Conservation (phyloP, 1,140 invertebrate genomes). For the Drosophila kurseongensis region DNA sequence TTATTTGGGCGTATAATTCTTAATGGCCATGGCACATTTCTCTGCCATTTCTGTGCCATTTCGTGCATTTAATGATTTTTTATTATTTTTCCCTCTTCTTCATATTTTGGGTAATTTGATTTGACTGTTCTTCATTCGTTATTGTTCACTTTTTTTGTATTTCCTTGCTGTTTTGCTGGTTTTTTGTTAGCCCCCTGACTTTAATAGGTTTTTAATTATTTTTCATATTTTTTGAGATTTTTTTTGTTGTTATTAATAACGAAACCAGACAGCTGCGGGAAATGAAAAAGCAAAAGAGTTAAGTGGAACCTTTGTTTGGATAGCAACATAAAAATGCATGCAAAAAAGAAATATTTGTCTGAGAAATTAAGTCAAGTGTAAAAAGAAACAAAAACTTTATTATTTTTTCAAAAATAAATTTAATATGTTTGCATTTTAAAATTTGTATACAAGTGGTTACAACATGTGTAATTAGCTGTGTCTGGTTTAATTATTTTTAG, state of each 20-base stretch:
- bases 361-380: constrained; percentile 23
- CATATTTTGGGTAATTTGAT: constrained; percentile 79
- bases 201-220: constrained; percentile 76
- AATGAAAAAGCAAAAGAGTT: constrained; percentile 47
- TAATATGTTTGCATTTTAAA: too few relatives aligned
- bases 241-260: constrained; percentile 35
- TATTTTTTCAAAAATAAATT: constrained; percentile 5
- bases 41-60: constrained; percentile 80
- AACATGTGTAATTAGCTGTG: constrained; percentile 6
- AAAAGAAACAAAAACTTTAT: background rate
- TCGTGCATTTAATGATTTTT: constrained; percentile 83
- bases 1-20: constrained; percentile 66
- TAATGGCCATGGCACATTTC: constrained; percentile 80
- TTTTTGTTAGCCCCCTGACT: constrained; percentile 58
- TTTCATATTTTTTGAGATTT: constrained; percentile 53
- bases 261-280: constrained; percentile 49
- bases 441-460: background rate
- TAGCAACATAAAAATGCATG: constrained; percentile 38
- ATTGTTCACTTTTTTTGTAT: constrained; percentile 63
- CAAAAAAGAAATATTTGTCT: constrained; percentile 26
- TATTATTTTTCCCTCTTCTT: constrained; percentile 56
- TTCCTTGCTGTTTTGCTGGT: constrained; percentile 3
- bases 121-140: constrained; percentile 75
- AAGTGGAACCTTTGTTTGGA: constrained; percentile 47
- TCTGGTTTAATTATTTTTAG: constrained; percentile 13